These are phyloP conservation scores for Dascyllus trimaculatus DNA, from an alignment of 2,113 vertebrate species.

Conservation along the genomic window DNA sequence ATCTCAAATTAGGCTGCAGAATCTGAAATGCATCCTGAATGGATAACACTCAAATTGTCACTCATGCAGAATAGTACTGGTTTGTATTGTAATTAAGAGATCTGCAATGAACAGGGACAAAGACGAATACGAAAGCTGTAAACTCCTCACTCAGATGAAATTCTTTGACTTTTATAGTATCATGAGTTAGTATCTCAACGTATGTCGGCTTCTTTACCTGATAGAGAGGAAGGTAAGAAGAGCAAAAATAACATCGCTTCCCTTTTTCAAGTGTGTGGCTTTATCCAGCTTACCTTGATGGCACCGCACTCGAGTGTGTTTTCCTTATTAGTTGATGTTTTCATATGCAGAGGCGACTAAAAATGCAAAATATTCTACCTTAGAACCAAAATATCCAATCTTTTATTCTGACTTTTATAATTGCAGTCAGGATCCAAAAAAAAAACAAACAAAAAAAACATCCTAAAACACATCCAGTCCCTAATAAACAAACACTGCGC, in stretches of 20 bases:
- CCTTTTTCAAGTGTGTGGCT: neutral
- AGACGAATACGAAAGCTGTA: too few relatives aligned
- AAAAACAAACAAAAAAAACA: neutral
- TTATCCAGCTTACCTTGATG: neutral
- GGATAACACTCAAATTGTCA: neutral
- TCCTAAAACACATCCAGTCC: neutral
- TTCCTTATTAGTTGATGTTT: neutral
- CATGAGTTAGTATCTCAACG: neutral
- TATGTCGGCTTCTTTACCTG: too few relatives aligned
- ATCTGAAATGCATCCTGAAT: constrained; percentile 10
- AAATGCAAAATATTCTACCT: neutral
- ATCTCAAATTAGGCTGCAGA: constrained; percentile 6
- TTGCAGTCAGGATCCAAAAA: too few relatives aligned
- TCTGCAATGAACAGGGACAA: too few relatives aligned
- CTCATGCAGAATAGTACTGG: neutral
- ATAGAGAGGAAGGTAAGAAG: neutral
- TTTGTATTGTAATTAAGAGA: neutral
- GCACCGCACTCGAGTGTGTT: neutral
- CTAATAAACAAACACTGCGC: constrained; percentile 21
- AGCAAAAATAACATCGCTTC: constrained; percentile 7
- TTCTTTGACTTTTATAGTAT: neutral
- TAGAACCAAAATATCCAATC: neutral
- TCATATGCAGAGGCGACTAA: neutral
- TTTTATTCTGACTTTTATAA: neutral
- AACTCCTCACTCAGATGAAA: neutral